Evolutionary conservation across 2,797 vertebrate species (phyloP).

Genomic region (Schizopygopsis malacanthus): DNA sequence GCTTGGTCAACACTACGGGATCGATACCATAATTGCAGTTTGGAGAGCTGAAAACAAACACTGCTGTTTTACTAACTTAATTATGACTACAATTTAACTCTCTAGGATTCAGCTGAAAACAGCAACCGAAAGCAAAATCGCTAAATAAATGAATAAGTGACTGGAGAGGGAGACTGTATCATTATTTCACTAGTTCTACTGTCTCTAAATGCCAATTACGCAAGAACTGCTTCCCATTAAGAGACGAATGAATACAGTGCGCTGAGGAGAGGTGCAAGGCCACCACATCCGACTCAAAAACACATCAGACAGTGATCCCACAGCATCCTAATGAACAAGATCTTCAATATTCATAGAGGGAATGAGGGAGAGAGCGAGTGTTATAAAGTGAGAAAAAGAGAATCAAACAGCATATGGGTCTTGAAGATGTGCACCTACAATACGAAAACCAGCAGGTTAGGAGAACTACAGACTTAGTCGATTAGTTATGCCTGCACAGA

Average conservation of each 20-base stretch:
- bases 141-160: constrained; percentile 1
- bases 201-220: constrained; percentile 2
- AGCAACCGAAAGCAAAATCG: background rate
- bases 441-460: background rate
- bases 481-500: constrained; percentile 36
- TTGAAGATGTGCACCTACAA: background rate
- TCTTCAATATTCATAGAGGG: background rate
- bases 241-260: background rate
- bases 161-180: background rate
- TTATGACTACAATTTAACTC: constrained; percentile 1
- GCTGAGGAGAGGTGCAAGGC: background rate
- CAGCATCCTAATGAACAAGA: constrained; percentile 2
- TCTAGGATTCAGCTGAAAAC: background rate
- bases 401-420: background rate
- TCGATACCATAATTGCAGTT: constrained; percentile 23
- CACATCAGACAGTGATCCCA: background rate
- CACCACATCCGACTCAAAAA: background rate
- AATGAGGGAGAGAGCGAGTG: background rate
- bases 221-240: background rate
- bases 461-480: constrained; percentile 8
- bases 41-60: background rate
- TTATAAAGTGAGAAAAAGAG: background rate
- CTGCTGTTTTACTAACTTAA: background rate
- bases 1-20: constrained; percentile 19
- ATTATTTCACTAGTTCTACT: background rate